phyloP scores from a whole-genome alignment of 2,888 invertebrate species.

The Polyploca ridens region DNA sequence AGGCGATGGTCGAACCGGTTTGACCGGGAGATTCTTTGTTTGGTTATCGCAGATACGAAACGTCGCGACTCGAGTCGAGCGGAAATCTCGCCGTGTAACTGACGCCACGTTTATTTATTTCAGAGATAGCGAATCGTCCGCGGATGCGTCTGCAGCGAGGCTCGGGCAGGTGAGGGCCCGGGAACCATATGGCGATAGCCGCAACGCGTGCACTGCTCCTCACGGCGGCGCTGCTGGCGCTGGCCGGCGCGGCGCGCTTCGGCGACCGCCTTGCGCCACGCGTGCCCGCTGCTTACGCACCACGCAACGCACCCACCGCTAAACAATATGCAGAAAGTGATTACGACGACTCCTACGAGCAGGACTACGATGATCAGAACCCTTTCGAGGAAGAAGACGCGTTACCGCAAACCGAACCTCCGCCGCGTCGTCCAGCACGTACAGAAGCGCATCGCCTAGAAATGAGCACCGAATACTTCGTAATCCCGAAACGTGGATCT shows the following conservation, averaged over 20 bases:
- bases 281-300: conserved; percentile 70
- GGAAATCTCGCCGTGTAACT: conserved; percentile 48
- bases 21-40: conserved; percentile 68
- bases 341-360: conserved; percentile 66
- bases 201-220: conserved; percentile 65
- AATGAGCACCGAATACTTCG: conserved; percentile 94
- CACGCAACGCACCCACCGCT: conserved; percentile 61
- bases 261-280: conserved; percentile 74
- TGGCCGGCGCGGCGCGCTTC: conserved; percentile 66
- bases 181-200: conserved; percentile 71
- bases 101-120: conserved; percentile 52
- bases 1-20: conserved; percentile 73
- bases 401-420: conserved; percentile 53
- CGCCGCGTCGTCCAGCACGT: conserved; percentile 67
- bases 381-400: conserved; percentile 52
- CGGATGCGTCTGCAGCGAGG: conserved; percentile 66
- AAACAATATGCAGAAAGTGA: conserved; percentile 57
- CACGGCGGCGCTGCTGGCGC: conserved; percentile 62
- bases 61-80: conserved; percentile 45
- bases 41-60: conserved; percentile 61
- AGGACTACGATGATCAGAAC: conserved; percentile 63
- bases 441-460: conserved; percentile 86
- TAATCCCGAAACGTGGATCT: conserved; percentile 86
- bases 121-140: conserved; percentile 60
- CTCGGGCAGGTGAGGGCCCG: conserved; percentile 69